A percentile compares a stretch with the other conserved stretches of the same genome.
Evolutionary conservation across 2,888 invertebrate species (phyloP).

Genomic region (Stictocephala bisonia): DNA sequence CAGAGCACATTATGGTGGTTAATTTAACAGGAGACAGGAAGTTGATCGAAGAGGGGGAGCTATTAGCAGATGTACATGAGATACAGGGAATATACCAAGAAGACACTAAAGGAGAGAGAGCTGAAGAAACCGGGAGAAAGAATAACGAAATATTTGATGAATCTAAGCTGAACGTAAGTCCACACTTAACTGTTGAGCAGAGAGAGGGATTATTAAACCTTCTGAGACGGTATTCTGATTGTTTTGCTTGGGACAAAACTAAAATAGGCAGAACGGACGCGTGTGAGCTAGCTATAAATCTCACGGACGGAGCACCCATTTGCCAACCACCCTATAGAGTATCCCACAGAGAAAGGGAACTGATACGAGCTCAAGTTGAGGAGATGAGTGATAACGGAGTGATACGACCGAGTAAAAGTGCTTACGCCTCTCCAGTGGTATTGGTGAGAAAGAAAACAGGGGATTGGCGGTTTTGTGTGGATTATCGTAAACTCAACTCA

Average conservation of each 20-base stretch:
- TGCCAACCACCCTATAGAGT: slow-evolving; percentile 9
- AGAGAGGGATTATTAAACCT: background rate
- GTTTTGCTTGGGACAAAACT: background rate
- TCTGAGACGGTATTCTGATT: background rate
- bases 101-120: background rate
- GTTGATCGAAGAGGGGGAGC: background rate
- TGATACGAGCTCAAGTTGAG: background rate
- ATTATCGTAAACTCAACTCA: slow-evolving; percentile 6
- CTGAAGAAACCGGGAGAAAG: background rate
- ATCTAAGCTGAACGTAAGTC: background rate
- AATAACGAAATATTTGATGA: background rate
- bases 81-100: background rate
- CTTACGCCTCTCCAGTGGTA: slow-evolving; percentile 19
- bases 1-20: background rate
- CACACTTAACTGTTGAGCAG: background rate
- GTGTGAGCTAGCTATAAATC: background rate
- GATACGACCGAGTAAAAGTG: background rate
- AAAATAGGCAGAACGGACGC: background rate
- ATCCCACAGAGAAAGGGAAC: slow-evolving; percentile 8
- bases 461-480: slow-evolving; percentile 38
- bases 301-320: background rate
- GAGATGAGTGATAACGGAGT: background rate
- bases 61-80: background rate
- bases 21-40: background rate
- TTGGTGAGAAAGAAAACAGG: slow-evolving; percentile 31